phyloP scores from a whole-genome alignment of 2,113 vertebrate species.

The Spilogale gracilis region DNA sequence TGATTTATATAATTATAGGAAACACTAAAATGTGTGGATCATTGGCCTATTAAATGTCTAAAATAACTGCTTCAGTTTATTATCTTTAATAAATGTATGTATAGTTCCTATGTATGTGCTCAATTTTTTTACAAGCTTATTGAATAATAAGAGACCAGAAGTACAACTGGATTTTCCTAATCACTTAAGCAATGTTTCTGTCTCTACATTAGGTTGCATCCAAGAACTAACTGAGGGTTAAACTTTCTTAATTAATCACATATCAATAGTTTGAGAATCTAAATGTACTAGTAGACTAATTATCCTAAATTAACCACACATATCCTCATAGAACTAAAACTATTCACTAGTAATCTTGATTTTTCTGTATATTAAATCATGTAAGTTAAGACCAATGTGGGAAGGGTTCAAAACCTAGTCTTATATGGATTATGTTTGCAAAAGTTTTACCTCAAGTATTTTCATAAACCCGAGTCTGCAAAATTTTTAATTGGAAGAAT shows the following conservation, averaged over 20 bases:
- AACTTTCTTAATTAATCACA: conserved; percentile 6
- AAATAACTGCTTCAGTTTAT: background rate
- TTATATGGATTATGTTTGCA: background rate
- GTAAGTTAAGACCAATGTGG: background rate
- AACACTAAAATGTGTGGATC: background rate
- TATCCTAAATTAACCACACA: background rate
- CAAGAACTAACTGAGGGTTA: conserved; percentile 23
- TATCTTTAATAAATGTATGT: background rate
- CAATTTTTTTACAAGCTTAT: background rate
- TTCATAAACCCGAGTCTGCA: conserved; percentile 33
- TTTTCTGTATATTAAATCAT: conserved; percentile 4
- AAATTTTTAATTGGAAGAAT: conserved; percentile 30
- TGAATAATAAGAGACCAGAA: background rate
- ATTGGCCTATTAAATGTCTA: background rate
- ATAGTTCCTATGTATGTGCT: background rate
- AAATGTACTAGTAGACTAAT: background rate
- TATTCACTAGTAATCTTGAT: background rate
- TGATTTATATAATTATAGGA: background rate
- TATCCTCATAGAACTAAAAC: background rate
- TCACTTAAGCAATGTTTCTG: background rate
- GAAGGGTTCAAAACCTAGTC: background rate
- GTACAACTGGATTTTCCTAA: background rate
- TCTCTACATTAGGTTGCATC: background rate
- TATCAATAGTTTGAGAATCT: conserved; percentile 35
- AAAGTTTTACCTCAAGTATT: conserved; percentile 32